A percentile compares a stretch with the other conserved stretches of the same genome.
These are phyloP conservation scores for Trichacis sp. DNA, from an alignment of 2,888 invertebrate species.

Conservation along the genomic window DNA sequence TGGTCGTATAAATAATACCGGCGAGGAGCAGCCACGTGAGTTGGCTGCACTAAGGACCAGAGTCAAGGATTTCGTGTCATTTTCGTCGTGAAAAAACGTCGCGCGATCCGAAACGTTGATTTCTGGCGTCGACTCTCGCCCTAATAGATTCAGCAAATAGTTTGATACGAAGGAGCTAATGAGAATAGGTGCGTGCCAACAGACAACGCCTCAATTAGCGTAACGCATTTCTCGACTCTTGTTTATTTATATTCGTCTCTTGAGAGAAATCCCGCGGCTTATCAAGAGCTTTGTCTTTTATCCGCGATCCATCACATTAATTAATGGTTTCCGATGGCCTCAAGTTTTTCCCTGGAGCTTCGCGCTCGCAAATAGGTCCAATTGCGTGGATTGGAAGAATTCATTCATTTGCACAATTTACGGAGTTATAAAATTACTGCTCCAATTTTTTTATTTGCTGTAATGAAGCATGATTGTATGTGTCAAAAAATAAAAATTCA, in stretches of 20 bases:
- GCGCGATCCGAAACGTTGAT: slow-evolving; percentile 29
- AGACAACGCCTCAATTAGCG: slow-evolving; percentile 70
- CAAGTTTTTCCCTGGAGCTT: slow-evolving; percentile 23
- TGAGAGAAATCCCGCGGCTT: slow-evolving; percentile 43
- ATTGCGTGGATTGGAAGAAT: slow-evolving; percentile 51
- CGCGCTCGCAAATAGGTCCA: slow-evolving; percentile 29
- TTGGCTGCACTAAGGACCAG: slow-evolving; percentile 51
- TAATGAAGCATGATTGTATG: no score
- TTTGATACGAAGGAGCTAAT: slow-evolving; percentile 62
- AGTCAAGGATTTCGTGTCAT: slow-evolving; percentile 55
- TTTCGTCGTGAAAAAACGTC: slow-evolving; percentile 44
- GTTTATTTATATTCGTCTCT: slow-evolving; percentile 68
- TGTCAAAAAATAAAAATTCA: no score
- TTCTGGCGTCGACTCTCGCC: slow-evolving; percentile 49
- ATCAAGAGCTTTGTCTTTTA: slow-evolving; percentile 54
- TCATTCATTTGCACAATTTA: slow-evolving; percentile 38
- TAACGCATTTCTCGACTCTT: slow-evolving; percentile 64
- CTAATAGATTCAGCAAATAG: slow-evolving; percentile 58
- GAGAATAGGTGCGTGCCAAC: slow-evolving; percentile 65
- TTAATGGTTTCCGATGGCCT: slow-evolving; percentile 60
- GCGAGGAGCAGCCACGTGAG: slow-evolving; percentile 58
- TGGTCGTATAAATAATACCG: slow-evolving; percentile 62
- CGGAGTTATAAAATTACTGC: no score
- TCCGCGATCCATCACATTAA: slow-evolving; percentile 66
- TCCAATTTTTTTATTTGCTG: no score